These are phyloP conservation scores for Tricholauxania praeusta DNA, from an alignment of 2,888 invertebrate species.

Conservation along the genomic window DNA sequence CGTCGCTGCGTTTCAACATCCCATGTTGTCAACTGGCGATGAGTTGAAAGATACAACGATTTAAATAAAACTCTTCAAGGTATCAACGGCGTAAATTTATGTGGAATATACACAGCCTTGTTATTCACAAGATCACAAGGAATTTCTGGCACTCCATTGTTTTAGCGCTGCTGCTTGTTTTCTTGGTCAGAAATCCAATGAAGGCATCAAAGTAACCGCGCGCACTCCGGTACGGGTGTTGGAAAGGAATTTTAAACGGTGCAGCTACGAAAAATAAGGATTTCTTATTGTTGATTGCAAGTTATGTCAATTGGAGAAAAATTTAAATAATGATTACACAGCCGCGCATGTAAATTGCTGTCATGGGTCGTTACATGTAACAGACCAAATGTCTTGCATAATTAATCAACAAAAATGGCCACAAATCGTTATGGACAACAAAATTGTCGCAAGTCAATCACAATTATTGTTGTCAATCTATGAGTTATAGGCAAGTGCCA, in stretches of 20 bases:
- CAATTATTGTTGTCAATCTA: slow-evolving; percentile 9
- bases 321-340: too few species aligned
- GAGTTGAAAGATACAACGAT: not conserved
- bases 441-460: slow-evolving; percentile 13
- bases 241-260: slow-evolving; percentile 49
- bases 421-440: slow-evolving; percentile 8
- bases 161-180: not conserved
- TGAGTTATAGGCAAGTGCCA: not conserved
- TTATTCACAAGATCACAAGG: not conserved
- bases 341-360: not conserved
- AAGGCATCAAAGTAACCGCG: slow-evolving; percentile 36
- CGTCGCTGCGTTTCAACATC: too few species aligned
- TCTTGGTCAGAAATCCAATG: not conserved
- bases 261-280: not conserved
- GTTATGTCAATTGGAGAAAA: too few species aligned
- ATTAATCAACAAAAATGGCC: slow-evolving; percentile 11
- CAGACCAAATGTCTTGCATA: slow-evolving; percentile 10
- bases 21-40: too few species aligned
- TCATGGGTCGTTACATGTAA: too few species aligned
- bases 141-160: slow-evolving; percentile 12
- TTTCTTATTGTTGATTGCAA: too few species aligned
- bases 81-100: slow-evolving; percentile 7
- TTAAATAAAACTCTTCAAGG: slow-evolving; percentile 17
- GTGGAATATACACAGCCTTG: not conserved
- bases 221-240: slow-evolving; percentile 42